Evolutionary conservation across 1,140 invertebrate species (phyloP).

Genomic region (Scaptomyza graminum): DNA sequence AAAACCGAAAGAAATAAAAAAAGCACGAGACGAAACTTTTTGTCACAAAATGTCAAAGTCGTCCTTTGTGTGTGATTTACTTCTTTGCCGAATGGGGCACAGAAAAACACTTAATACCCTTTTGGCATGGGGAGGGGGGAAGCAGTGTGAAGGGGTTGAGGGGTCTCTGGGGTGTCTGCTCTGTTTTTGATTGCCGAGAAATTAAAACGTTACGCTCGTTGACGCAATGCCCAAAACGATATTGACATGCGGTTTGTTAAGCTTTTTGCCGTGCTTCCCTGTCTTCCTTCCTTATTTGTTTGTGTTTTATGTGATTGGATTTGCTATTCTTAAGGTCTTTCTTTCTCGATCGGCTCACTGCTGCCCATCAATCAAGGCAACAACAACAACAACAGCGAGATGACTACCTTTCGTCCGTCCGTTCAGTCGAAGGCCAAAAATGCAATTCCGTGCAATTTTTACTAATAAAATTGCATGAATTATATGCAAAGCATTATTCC

Average conservation of each 20-base stretch:
- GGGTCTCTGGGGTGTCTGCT: constrained; percentile 57
- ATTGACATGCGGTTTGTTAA: constrained; percentile 56
- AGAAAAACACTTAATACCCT: constrained; percentile 51
- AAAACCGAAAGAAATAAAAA: neutral
- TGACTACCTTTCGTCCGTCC: constrained; percentile 10
- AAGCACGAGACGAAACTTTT: constrained; percentile 56
- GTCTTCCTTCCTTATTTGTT: neutral
- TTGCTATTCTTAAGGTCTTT: constrained; percentile 3
- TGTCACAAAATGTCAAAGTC: constrained; percentile 75
- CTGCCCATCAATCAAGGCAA: constrained; percentile 62
- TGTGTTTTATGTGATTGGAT: constrained; percentile 49
- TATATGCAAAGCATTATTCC: constrained; percentile 69
- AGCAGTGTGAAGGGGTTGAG: too few relatives aligned
- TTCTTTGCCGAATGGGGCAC: constrained; percentile 47
- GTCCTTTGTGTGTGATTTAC: constrained; percentile 64
- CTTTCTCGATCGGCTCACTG: neutral
- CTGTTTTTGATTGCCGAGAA: constrained; percentile 75
- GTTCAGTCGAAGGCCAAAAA: constrained; percentile 52
- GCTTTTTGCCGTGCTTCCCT: neutral
- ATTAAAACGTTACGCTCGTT: constrained; percentile 81
- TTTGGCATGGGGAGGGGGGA: neutral
- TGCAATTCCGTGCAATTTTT: constrained; percentile 53
- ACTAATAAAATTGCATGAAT: constrained; percentile 77
- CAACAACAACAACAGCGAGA: constrained; percentile 25
- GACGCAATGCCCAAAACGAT: constrained; percentile 71